Conservation (phyloP, 2,113 vertebrate species). For the Toxotes chatareus region DNA sequence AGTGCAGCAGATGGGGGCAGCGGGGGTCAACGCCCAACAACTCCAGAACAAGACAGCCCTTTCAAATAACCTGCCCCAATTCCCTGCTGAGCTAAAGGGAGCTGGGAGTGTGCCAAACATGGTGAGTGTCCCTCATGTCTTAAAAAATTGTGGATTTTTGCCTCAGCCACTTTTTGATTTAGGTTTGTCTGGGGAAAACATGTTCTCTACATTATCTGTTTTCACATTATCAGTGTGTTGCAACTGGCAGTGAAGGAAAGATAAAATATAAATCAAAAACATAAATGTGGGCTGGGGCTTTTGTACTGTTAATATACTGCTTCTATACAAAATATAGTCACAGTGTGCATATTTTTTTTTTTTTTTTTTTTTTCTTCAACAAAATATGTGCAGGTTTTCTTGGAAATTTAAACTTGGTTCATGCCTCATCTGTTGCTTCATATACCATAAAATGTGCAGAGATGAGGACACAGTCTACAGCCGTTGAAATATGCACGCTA, state of each 20-base stretch:
- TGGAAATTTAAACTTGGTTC: not conserved
- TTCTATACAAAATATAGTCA: not conserved
- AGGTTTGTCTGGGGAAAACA: not conserved
- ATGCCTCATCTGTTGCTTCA: not conserved
- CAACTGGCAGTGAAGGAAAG: not conserved
- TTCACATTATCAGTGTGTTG: not conserved
- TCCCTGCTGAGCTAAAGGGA: conserved; percentile 92
- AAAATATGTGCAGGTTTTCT: not conserved
- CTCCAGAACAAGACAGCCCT: conserved; percentile 92
- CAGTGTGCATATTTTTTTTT: not conserved
- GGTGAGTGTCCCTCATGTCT: conserved; percentile 82
- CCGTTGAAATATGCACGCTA: not conserved
- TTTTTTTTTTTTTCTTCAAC: not conserved
- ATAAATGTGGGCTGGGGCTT: not conserved
- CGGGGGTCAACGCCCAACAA: conserved; percentile 90
- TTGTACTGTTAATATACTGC: not conserved
- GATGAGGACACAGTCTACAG: not conserved
- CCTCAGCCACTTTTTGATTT: not conserved
- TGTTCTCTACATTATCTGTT: not conserved
- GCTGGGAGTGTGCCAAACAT: conserved; percentile 93
- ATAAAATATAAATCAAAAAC: not conserved
- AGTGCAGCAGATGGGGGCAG: conserved; percentile 92
- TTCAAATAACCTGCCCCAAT: conserved; percentile 92
- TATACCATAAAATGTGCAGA: not conserved
- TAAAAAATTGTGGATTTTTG: not conserved